Evolutionary conservation across 2,113 vertebrate species (phyloP).

Genomic region (Oophaga pumilio): DNA sequence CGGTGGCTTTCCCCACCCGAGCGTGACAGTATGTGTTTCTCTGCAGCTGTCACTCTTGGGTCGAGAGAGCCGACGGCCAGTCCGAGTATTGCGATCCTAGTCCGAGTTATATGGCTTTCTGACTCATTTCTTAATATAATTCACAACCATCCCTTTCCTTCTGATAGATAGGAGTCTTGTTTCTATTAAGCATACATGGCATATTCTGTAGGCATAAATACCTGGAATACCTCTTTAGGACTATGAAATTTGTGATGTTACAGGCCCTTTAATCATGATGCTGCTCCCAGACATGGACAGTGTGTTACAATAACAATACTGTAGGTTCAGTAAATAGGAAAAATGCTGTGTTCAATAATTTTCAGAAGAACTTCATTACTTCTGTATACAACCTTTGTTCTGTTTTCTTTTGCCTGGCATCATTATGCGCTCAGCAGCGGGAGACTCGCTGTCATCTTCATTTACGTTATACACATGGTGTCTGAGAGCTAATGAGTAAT

Average conservation of each 20-base stretch:
- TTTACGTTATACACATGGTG: slow-evolving; percentile 68
- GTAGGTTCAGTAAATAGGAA: background rate
- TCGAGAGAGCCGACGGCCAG: no score
- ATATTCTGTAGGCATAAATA: no score
- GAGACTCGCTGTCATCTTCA: slow-evolving; percentile 63
- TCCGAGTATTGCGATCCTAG: no score
- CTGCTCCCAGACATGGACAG: background rate
- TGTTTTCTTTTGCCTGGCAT: slow-evolving; percentile 27
- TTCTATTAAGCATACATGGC: no score
- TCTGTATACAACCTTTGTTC: slow-evolving; percentile 34
- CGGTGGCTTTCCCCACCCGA: no score
- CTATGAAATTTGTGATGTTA: background rate
- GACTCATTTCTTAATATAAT: no score
- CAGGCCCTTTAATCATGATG: background rate
- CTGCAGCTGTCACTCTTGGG: no score
- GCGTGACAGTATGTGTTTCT: no score
- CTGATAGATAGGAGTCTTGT: no score
- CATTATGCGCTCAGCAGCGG: slow-evolving; percentile 58
- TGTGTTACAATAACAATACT: background rate
- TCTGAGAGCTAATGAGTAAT: slow-evolving; percentile 74
- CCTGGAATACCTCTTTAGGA: background rate
- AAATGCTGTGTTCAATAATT: background rate
- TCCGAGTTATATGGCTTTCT: no score
- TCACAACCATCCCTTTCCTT: no score
- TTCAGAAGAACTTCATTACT: background rate